Percentiles rank a stretch among this genome's conserved stretches.
phyloP scores from a whole-genome alignment of 2,113 vertebrate genomes.

The Nipponia nippon region DNA sequence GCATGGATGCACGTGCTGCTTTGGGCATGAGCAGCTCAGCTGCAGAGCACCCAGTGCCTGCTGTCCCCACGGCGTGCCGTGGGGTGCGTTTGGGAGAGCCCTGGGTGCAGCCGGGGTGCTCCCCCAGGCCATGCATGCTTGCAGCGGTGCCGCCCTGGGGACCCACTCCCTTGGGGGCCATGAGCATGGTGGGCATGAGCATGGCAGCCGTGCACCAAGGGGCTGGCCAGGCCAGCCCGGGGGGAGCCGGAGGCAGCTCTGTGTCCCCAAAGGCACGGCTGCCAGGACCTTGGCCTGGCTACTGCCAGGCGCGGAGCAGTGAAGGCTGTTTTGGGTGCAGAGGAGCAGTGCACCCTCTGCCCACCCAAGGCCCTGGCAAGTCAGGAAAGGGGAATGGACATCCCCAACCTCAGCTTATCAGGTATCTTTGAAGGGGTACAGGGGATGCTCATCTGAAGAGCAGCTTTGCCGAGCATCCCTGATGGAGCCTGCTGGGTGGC shows the following conservation, averaged over 20 bases:
- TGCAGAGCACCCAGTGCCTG: fast-evolving
- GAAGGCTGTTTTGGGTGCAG: not conserved
- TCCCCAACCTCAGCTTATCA: not conserved
- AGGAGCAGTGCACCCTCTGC: not conserved
- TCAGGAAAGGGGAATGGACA: not conserved
- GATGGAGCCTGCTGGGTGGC: fast-evolving
- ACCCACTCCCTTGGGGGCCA: not conserved
- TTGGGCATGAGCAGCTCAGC: not conserved
- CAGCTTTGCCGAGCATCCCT: not conserved
- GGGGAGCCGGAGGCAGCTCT: not conserved
- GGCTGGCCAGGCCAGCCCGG: not conserved
- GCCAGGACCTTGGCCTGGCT: not conserved
- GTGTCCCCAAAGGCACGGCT: fast-evolving
- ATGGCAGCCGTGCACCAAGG: fast-evolving
- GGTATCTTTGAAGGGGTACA: fast-evolving
- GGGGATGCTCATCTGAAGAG: not conserved
- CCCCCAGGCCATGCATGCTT: no score
- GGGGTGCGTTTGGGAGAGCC: not conserved
- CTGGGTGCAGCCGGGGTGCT: not conserved
- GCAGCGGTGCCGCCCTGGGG: fast-evolving
- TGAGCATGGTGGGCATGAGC: no score
- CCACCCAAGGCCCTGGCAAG: no score
- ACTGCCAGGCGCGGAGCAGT: not conserved
- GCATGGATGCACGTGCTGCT: not conserved
- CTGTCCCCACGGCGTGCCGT: not conserved